phyloP scores from a whole-genome alignment of 2,797 vertebrate genomes.

The Mormyrus proboscirostris region DNA sequence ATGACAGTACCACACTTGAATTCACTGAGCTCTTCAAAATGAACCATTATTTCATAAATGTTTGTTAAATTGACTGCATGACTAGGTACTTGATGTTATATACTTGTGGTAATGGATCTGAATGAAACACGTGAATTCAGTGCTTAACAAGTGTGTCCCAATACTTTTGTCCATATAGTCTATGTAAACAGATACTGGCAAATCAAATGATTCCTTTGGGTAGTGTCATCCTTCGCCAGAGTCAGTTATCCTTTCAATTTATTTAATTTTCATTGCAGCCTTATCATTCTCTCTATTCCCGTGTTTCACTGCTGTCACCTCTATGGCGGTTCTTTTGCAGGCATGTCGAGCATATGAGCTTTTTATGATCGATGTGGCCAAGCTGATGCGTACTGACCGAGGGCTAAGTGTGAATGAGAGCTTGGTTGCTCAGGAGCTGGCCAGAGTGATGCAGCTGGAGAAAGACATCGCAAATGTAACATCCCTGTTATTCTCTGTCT shows the following conservation, averaged over 20 bases:
- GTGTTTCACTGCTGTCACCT: background rate
- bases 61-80: background rate
- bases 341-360: slow-evolving; percentile 79
- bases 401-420: slow-evolving; percentile 55
- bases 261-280: background rate
- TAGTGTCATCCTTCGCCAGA: background rate
- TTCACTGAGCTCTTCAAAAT: background rate
- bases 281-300: background rate
- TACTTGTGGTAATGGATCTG: background rate
- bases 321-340: slow-evolving; percentile 44
- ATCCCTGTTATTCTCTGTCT: background rate
- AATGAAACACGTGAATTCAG: background rate
- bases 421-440: slow-evolving; percentile 64
- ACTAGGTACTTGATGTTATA: background rate
- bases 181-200: background rate
- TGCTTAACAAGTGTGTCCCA: background rate
- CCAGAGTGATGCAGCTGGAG: slow-evolving; percentile 77
- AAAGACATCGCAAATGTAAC: slow-evolving; percentile 88
- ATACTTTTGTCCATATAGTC: background rate
- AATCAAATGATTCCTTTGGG: background rate
- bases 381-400: slow-evolving; percentile 75
- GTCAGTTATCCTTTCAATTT: background rate
- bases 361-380: slow-evolving; percentile 84
- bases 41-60: background rate
- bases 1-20: background rate